A percentile compares a stretch with the other conserved stretches of the same genome.
Evolutionary conservation across 2,888 invertebrate species (phyloP).

Genomic region (Anticlea derivata): DNA sequence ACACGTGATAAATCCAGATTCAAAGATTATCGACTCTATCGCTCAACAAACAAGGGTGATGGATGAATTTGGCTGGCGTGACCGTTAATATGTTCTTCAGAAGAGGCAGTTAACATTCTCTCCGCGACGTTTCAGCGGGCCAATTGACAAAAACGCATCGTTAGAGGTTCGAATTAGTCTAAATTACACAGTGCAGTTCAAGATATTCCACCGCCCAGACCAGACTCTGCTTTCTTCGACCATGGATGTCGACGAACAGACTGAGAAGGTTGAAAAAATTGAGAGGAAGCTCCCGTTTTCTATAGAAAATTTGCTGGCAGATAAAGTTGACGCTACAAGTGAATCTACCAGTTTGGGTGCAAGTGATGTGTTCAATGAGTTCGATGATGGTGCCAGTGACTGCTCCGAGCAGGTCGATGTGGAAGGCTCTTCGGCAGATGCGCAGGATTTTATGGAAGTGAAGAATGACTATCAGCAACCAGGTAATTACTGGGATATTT

Average conservation of each 20-base stretch:
- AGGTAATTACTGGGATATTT: conserved; percentile 53
- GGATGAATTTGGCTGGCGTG: conserved; percentile 28
- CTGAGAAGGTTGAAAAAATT: conserved; percentile 51
- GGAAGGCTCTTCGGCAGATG: conserved; percentile 64
- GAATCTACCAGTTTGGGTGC: conserved; percentile 31
- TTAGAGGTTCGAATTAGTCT: conserved; percentile 71
- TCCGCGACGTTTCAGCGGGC: conserved; percentile 66
- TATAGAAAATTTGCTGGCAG: conserved; percentile 70
- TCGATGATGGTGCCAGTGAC: conserved; percentile 60
- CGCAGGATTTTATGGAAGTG: conserved; percentile 59
- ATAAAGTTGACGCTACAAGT: conserved; percentile 55
- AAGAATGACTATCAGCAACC: conserved; percentile 67
- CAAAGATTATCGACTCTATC: conserved; percentile 49
- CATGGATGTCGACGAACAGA: conserved; percentile 55
- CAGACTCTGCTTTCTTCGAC: conserved; percentile 7
- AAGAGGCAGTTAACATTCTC: conserved; percentile 74
- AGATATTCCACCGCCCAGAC: neutral
- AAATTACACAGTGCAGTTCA: conserved; percentile 52
- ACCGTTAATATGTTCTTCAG: conserved; percentile 64
- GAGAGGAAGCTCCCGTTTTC: conserved; percentile 71
- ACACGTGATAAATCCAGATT: conserved; percentile 50
- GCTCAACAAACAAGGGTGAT: conserved; percentile 31
- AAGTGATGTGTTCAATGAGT: conserved; percentile 48
- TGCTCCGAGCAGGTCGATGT: conserved; percentile 73
- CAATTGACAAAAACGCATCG: conserved; percentile 81